Conservation (phyloP, 2,797 vertebrate species). For the Sebastes steindachneri region DNA sequence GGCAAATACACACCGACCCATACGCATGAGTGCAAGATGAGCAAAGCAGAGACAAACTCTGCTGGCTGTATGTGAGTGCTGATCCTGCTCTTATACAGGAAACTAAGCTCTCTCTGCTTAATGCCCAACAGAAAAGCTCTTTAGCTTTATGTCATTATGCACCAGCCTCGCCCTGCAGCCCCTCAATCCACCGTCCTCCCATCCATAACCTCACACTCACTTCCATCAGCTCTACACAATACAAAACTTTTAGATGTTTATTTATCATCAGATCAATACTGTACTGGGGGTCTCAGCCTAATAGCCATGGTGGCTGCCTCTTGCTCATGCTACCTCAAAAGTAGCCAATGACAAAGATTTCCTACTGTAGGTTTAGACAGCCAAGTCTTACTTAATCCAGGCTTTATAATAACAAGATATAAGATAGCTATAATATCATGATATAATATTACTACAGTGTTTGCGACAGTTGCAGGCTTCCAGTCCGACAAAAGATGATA, state of each 20-base stretch:
- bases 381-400: neutral
- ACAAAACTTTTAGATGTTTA: neutral
- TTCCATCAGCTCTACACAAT: neutral
- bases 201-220: conserved; percentile 17
- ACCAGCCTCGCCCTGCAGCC: conserved; percentile 6
- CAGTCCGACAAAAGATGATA: neutral
- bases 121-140: conserved; percentile 77
- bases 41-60: conserved; percentile 35
- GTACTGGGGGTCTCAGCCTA: neutral
- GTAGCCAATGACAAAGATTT: neutral
- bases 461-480: neutral
- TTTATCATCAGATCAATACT: neutral
- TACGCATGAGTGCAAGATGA: conserved; percentile 42
- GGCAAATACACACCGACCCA: conserved; percentile 1
- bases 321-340: neutral
- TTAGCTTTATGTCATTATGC: conserved; percentile 75
- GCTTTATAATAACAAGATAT: neutral
- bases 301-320: neutral
- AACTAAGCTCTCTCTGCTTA: conserved; percentile 78
- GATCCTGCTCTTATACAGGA: conserved; percentile 76
- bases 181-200: conserved; percentile 33
- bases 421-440: neutral
- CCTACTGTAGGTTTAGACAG: neutral
- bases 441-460: neutral
- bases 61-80: conserved; percentile 42